Evolutionary conservation across 1,140 invertebrate genomes (phyloP), one percentile per base, ranked within the genome.

Genomic region (Drosophila takahashii): DNA sequence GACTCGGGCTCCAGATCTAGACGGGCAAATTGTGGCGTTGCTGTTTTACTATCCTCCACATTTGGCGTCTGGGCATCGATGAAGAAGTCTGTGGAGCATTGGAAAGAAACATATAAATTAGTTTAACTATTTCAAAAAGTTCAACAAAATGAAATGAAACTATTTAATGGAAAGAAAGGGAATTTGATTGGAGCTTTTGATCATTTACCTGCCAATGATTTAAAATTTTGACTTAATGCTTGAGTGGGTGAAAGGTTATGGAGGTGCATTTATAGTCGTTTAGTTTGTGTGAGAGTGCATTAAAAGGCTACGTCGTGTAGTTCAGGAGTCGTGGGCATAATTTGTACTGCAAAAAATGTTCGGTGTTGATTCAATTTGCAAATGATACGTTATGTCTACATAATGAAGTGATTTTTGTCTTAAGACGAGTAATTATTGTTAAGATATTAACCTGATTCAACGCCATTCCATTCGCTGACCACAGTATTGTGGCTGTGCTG

Each of bases 381-480:
- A 69, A 69, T 50, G 47, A 65, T 69, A 42, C 50, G 44, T 27
- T 48, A 41, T 45, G 29, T 36, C 16, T 47, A 45, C 11, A 56
- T 13, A 53, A 77, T 77, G 56, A 61, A 52, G 39, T 69, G 41
- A 42, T 44, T 27, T 44, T 32, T n/a, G n/a, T 13, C 4, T 0
- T 44, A 41, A 34, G 16, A 47, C 32, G 9, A 1, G 15, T 3
- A 0, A n/a, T n/a, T 8, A n/a, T 51, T 11, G n/a, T 13, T 9
- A 27, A 4, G 27, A 29, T 59, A 86, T 76, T 51, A 61, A 92
- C 91, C 91, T 53, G 91, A 92, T 70, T 92, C 91, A n/a, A 91
- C 80, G 34, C 91, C 91, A 72, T 92, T 92, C 91, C 91, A 92
- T 58, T 92, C 91, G 42, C 90, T 91, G 47, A 92, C 83, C 32